Percentiles rank a stretch among this genome's conserved stretches.
Conservation (phyloP, 37 sponge, comb jelly and placozoan genomes). For the Dysidea cf. avara region DNA sequence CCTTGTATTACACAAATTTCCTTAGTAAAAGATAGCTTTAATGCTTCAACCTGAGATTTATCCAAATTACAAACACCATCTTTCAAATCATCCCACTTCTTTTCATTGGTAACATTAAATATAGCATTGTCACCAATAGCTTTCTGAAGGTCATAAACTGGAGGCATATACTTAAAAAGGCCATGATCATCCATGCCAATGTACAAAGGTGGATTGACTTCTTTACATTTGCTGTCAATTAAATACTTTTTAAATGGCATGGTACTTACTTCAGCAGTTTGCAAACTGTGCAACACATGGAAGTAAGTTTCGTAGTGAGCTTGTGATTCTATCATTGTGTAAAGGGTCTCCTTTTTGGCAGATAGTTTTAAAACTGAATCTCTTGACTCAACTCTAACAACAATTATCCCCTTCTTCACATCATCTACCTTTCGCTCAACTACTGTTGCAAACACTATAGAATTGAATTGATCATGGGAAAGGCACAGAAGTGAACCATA, state of each 20-base stretch:
- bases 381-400: conserved; percentile 8
- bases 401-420: conserved; percentile 24
- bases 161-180: not conserved
- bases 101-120: conserved; percentile 1
- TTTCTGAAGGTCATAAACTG: not conserved
- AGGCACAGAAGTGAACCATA: conserved; percentile 69
- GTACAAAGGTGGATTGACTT: conserved; percentile 38
- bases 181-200: no score
- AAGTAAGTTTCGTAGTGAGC: conserved; percentile 67
- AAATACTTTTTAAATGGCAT: conserved; percentile 30
- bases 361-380: not conserved
- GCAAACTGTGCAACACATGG: conserved; percentile 43
- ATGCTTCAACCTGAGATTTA: conserved; percentile 38
- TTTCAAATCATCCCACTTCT: conserved; percentile 1
- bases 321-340: conserved; percentile 56
- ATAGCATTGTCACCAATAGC: not conserved
- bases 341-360: conserved; percentile 10
- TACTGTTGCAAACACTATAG: conserved; percentile 50
- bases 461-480: conserved; percentile 27
- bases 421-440: conserved; percentile 43
- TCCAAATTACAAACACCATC: conserved; percentile 4
- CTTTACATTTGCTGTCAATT: not conserved
- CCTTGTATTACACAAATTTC: conserved; percentile 70
- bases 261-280: conserved; percentile 25
- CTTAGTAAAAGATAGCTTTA: conserved; percentile 43